Base-by-base conservation (phyloP, 2,888 invertebrate genomes). In the Lagria hirta region DNA sequence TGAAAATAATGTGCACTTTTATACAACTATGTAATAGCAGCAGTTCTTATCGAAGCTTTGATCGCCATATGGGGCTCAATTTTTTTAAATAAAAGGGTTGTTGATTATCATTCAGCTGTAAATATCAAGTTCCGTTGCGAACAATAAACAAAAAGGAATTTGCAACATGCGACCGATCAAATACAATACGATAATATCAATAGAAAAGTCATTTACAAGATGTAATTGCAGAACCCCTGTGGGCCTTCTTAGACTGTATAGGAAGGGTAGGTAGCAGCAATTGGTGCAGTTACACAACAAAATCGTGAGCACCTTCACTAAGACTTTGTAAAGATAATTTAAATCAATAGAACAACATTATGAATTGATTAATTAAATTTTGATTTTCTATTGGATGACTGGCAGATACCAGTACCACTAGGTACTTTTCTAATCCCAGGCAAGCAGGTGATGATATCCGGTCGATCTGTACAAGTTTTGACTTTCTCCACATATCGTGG, bases 381-480 rank as follows among this genome's bases (percentile, higher is more conserved):
- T 16, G 29, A 28, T 38, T 38, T 21, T 21, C 20, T 29, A 30
- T 16, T 13, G 38, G 23, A 15, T 30, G 38, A 38, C 38, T 38
- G 29, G 38, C 30, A n/a, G n/a, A n/a, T n/a, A n/a, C n/a, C n/a
- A n/a, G n/a, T n/a, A n/a, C n/a, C n/a, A n/a, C n/a, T n/a, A n/a
- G n/a, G n/a, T n/a, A n/a, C n/a, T n/a, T n/a, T n/a, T n/a, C n/a
- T n/a, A n/a, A n/a, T n/a, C 29, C 38, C 23, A n/a, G n/a, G n/a
- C 18, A 30, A 43, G 43, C 43, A 43, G 43, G 43, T 43, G 43
- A 32, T 23, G 30, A 30, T 43, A 43, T 43, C 43, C 43, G 36
- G 43, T 36, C 43, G 36, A 36, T 36, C 36, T 7, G 17, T 26
- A 10, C 24, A 8, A 29, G 24, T 40, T 41, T 34, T 26, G 43